Evolutionary conservation across 2,797 vertebrate genomes (phyloP).

Genomic region (Psittacula echo): DNA sequence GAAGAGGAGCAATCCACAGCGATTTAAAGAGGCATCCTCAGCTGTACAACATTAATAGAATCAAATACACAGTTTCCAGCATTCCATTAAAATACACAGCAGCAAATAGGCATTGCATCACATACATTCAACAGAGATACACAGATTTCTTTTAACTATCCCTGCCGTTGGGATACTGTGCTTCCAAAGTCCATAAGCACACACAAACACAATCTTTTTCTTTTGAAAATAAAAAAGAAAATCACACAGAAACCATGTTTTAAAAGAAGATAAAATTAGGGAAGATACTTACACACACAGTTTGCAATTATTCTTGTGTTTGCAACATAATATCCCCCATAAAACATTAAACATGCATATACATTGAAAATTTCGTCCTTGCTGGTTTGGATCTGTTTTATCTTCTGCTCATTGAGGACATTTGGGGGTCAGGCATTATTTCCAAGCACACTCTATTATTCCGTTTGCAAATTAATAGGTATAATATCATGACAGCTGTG

Average conservation of each 20-base stretch:
- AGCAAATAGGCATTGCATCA: constrained; percentile 50
- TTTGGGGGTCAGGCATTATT: constrained; percentile 60
- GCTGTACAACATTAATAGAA: constrained; percentile 65
- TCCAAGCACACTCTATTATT: constrained; percentile 58
- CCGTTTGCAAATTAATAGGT: constrained; percentile 65
- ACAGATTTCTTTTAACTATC: constrained; percentile 41
- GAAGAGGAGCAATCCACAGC: constrained; percentile 37
- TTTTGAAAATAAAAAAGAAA: constrained; percentile 39
- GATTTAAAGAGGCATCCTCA: constrained; percentile 74
- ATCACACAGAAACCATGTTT: not conserved
- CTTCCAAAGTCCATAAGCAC: constrained; percentile 48
- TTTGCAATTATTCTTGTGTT: constrained; percentile 74
- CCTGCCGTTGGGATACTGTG: constrained; percentile 7
- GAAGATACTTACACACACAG: constrained; percentile 80
- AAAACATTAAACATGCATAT: not conserved
- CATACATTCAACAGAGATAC: constrained; percentile 42
- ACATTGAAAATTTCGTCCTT: not conserved
- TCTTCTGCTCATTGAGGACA: constrained; percentile 74
- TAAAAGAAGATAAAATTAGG: constrained; percentile 56
- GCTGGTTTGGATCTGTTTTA: constrained; percentile 63
- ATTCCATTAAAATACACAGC: constrained; percentile 48
- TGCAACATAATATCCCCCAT: constrained; percentile 59
- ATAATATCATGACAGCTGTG: constrained; percentile 48
- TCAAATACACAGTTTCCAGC: constrained; percentile 37
- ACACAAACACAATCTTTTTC: constrained; percentile 15